Base-by-base conservation (phyloP, 2,113 vertebrate genomes). In the Sclerurus mexicanus region DNA sequence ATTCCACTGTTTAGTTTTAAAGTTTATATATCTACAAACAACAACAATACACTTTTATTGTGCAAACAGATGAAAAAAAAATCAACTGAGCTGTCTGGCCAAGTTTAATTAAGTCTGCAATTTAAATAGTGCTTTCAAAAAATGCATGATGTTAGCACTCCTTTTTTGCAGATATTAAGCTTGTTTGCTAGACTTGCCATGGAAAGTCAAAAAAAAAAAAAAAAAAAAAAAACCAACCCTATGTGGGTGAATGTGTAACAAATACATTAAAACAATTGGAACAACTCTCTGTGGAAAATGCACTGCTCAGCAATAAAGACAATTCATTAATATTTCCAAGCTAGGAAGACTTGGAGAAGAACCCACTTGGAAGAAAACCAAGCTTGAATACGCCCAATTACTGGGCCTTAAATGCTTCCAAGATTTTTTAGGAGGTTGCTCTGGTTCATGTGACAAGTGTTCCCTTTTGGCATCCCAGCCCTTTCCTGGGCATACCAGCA, bases 271-370 rank as follows among this genome's bases (percentile, higher is more conserved):
- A 94, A 91, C 59, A 91, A 95, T 80, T 94, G 90, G 88, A 95
- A 78, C 42, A 90, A 52, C 27, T 75, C 67, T 90, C 49, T 15
- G 47, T 85, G 95, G 90, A 96, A 97, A 96, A 84, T 68, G 64
- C 22, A 14, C 84, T 93, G 72, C 76, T 95, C 93, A 95, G 92
- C 93, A 95, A 33, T 81, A 90, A 91, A 60, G 72, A 93, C 85
- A 96, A 92, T 92, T 94, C 85, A 96, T 96, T 86, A 95, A 87
- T 93, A 95, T 96, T 96, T 97, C 90, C 90, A 90, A 31, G 79
- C 82, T 90, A 94, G 52, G 52, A 90, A 74, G 64, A 88, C 25
- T 67, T 95, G 96, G 96, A 96, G 88, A 90, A 94, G 85, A 93
- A 94, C 21, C 24, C 53, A 87, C 49, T 95, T 95, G 92, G 93